Conservation (phyloP, 2,888 invertebrate species). For the Ichneumoninae sp. region DNA sequence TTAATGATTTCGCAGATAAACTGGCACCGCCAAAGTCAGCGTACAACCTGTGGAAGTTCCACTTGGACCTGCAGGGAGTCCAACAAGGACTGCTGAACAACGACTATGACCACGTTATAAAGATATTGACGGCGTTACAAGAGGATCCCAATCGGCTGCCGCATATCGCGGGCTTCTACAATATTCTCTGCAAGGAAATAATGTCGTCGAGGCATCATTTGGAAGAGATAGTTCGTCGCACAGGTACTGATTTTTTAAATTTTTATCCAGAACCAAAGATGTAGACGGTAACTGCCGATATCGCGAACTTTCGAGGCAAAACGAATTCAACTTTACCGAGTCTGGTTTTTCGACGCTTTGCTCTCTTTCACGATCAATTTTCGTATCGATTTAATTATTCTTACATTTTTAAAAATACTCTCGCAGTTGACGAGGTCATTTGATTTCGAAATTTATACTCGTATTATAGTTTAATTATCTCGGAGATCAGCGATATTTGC, state of each 20-base stretch:
- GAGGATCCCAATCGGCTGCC: slow-evolving; percentile 58
- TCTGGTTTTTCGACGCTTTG: background rate
- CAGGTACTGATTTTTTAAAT: slow-evolving; percentile 71
- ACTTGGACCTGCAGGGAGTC: slow-evolving; percentile 69
- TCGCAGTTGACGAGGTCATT: background rate
- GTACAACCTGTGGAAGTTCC: slow-evolving; percentile 73
- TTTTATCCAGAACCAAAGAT: slow-evolving; percentile 15
- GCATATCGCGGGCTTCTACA: slow-evolving; percentile 71
- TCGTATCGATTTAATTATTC: background rate
- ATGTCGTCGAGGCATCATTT: slow-evolving; percentile 72
- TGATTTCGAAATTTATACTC: background rate
- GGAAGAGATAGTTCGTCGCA: slow-evolving; percentile 70
- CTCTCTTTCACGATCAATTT: background rate
- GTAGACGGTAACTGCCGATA: slow-evolving; percentile 1
- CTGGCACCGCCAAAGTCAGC: slow-evolving; percentile 65
- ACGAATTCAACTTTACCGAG: background rate
- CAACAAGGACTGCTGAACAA: slow-evolving; percentile 70
- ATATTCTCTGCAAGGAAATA: slow-evolving; percentile 74
- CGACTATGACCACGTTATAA: slow-evolving; percentile 74
- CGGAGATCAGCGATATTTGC: background rate
- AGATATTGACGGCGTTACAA: slow-evolving; percentile 64
- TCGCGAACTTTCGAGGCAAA: background rate
- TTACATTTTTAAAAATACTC: background rate
- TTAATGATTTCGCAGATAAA: slow-evolving; percentile 66
- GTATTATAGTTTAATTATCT: background rate